Conservation (phyloP, 2,888 invertebrate genomes). For the Anarsia innoxiella region DNA sequence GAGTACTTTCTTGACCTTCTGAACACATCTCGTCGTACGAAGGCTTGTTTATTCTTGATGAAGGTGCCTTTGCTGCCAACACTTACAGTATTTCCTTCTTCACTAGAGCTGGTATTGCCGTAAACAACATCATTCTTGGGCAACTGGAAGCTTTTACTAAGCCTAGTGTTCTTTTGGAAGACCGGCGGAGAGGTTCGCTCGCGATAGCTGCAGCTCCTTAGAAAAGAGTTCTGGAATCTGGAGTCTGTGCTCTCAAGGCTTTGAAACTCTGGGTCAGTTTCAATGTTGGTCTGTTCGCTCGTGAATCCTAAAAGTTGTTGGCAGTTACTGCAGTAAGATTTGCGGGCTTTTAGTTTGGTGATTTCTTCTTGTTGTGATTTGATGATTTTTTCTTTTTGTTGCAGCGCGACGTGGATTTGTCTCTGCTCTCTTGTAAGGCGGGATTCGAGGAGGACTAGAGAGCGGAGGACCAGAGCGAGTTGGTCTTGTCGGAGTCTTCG, state of each 20-base stretch:
- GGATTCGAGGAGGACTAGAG: slow-evolving; percentile 82
- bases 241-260: slow-evolving; percentile 70
- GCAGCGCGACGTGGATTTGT: slow-evolving; percentile 79
- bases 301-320: slow-evolving; percentile 69
- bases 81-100: slow-evolving; percentile 63
- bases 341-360: slow-evolving; percentile 74
- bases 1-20: slow-evolving; percentile 69
- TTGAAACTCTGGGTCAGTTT: slow-evolving; percentile 71
- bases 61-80: slow-evolving; percentile 68
- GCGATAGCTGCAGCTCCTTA: slow-evolving; percentile 67
- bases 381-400: slow-evolving; percentile 83
- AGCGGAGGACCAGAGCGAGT: slow-evolving; percentile 80
- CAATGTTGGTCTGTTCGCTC: slow-evolving; percentile 71
- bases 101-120: slow-evolving; percentile 68
- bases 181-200: slow-evolving; percentile 67
- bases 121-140: slow-evolving; percentile 62
- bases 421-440: slow-evolving; percentile 83
- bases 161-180: slow-evolving; percentile 70
- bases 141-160: slow-evolving; percentile 70
- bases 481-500: slow-evolving; percentile 80
- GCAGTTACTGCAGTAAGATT: slow-evolving; percentile 67
- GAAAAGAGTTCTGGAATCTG: slow-evolving; percentile 64
- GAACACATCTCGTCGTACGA: slow-evolving; percentile 65
- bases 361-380: slow-evolving; percentile 82
- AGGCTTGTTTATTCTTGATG: slow-evolving; percentile 75